A percentile compares a stretch with the other conserved stretches of the same genome.
These are phyloP conservation scores for Melinaea menophilus DNA, from an alignment of 2,888 invertebrate species.

Conservation along the genomic window DNA sequence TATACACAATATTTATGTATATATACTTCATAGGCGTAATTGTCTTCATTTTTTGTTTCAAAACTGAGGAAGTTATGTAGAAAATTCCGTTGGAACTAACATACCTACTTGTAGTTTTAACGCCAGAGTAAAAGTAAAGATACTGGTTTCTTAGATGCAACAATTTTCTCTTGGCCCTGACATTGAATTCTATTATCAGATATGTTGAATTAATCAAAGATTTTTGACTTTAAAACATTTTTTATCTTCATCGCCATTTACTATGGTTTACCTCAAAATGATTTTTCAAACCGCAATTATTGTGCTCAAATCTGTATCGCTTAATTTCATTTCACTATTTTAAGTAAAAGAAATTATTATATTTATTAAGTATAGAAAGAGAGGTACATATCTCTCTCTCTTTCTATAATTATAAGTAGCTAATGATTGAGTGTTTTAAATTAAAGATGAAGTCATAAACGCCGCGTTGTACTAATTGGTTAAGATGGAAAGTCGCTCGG, in stretches of 20 bases:
- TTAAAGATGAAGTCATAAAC: slow-evolving; percentile 21
- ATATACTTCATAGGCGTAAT: no score
- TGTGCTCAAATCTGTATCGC: neutral
- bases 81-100: no score
- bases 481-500: slow-evolving; percentile 34
- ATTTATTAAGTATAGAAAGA: no score
- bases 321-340: no score
- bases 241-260: neutral
- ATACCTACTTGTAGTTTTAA: neutral
- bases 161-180: neutral
- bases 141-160: neutral
- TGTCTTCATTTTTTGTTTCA: no score
- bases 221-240: neutral
- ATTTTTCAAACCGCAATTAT: neutral
- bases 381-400: no score
- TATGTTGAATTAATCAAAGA: no score
- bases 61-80: no score
- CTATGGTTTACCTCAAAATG: neutral
- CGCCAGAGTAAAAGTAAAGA: neutral
- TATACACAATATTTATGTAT: no score
- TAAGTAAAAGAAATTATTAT: no score
- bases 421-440: neutral
- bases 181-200: no score
- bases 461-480: slow-evolving; percentile 26
- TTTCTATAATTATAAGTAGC: no score